These are phyloP conservation scores for Clanis bilineata DNA, from an alignment of 2,888 invertebrate species.

Conservation along the genomic window DNA sequence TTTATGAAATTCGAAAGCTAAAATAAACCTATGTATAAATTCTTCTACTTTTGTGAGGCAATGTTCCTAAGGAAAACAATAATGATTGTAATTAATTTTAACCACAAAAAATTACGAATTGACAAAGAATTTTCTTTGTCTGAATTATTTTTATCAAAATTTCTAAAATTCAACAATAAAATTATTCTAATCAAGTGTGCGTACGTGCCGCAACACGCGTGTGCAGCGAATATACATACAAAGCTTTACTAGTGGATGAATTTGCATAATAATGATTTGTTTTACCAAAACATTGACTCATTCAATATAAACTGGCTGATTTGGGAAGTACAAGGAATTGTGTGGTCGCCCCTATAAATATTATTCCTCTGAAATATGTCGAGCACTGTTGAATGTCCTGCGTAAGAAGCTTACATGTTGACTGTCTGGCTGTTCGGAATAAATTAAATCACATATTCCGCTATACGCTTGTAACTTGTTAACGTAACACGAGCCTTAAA, in stretches of 20 bases:
- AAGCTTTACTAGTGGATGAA: slow-evolving; percentile 48
- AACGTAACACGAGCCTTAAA: background rate
- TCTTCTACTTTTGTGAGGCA: no score
- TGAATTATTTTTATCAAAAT: slow-evolving; percentile 11
- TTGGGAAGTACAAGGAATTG: slow-evolving; percentile 10
- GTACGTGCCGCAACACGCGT: slow-evolving; percentile 60
- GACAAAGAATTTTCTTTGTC: background rate
- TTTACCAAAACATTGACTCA: slow-evolving; percentile 52
- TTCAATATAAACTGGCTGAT: slow-evolving; percentile 18
- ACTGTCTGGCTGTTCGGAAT: background rate
- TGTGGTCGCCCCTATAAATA: no score
- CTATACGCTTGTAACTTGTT: background rate
- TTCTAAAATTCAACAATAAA: slow-evolving; percentile 15
- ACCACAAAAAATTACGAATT: background rate
- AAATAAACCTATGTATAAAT: no score
- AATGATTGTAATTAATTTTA: no score
- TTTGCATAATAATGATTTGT: slow-evolving; percentile 59
- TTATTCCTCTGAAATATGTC: background rate
- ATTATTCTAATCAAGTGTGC: slow-evolving; percentile 26
- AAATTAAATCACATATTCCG: background rate
- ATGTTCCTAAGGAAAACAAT: no score
- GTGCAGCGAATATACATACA: slow-evolving; percentile 52
- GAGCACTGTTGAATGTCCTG: no score
- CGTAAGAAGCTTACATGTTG: background rate
- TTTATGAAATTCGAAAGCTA: no score